Percentiles rank a stretch among this genome's conserved stretches.
phyloP scores from a whole-genome alignment of 2,888 invertebrate species.

The Chrysina gloriosa region DNA sequence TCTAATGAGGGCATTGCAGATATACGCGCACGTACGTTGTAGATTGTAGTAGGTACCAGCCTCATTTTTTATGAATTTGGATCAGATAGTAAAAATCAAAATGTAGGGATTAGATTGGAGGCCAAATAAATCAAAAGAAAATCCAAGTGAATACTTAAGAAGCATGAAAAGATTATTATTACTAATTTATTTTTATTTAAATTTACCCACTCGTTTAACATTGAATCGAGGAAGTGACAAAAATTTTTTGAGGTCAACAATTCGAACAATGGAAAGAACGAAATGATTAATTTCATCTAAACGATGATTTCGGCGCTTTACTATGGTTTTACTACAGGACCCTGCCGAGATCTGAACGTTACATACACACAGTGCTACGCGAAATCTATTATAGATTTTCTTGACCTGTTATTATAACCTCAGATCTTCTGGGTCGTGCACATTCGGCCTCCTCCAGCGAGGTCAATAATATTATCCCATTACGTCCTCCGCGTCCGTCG shows the following conservation, averaged over 20 bases:
- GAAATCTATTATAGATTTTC: constrained; percentile 31
- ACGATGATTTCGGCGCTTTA: not conserved
- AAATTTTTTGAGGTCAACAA: not conserved
- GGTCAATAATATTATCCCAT: constrained; percentile 35
- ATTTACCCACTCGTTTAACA: too few relatives aligned
- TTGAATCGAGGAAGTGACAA: not conserved
- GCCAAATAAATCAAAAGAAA: too few relatives aligned
- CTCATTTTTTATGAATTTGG: constrained; percentile 28
- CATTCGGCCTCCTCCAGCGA: constrained; percentile 29
- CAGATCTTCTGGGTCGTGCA: constrained; percentile 32
- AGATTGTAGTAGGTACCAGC: too few relatives aligned
- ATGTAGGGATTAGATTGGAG: not conserved
- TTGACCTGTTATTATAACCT: constrained; percentile 35
- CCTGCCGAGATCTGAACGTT: too few relatives aligned
- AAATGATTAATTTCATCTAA: not conserved
- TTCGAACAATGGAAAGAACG: not conserved
- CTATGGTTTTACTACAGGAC: too few relatives aligned
- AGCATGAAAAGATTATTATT: too few relatives aligned
- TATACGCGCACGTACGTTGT: constrained; percentile 17
- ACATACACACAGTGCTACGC: too few relatives aligned
- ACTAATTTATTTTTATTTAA: too few relatives aligned
- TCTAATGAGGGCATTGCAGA: constrained; percentile 35
- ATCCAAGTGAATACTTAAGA: too few relatives aligned
- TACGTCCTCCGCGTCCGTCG: constrained; percentile 14
- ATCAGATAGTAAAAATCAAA: constrained; percentile 28